Percentiles rank a stretch among this genome's conserved stretches.
phyloP scores from a whole-genome alignment of 2,113 vertebrate species.

The Pterocles burchelli region DNA sequence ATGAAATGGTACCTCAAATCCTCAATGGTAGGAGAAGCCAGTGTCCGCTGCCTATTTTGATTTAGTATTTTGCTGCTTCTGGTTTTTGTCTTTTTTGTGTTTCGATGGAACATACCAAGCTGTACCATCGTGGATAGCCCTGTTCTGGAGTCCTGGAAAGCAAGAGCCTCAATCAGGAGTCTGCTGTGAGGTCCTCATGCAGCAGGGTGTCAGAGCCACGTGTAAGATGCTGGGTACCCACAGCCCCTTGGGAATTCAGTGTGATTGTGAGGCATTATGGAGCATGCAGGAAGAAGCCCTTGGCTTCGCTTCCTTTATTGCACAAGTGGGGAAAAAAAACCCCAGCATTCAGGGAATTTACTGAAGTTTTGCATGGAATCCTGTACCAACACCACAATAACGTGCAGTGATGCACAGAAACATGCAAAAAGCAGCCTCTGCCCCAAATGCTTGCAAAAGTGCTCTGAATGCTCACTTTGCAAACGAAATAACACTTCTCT shows the following conservation, averaged over 20 bases:
- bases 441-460: not conserved
- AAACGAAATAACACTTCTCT: not conserved
- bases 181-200: not conserved
- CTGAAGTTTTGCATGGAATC: not conserved
- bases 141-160: not conserved
- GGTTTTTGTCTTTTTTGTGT: conserved; percentile 21
- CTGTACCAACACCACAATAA: not conserved
- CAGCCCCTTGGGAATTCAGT: not conserved
- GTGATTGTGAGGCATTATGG: not conserved
- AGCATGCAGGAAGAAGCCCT: not conserved
- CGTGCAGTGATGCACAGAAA: not conserved
- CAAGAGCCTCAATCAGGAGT: not conserved
- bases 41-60: not conserved
- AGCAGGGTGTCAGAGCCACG: not conserved
- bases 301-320: not conserved
- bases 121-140: not conserved
- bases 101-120: not conserved
- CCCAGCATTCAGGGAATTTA: not conserved
- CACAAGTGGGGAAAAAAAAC: not conserved
- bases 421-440: not conserved
- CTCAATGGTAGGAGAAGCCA: not conserved
- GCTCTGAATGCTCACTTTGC: not conserved
- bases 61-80: conserved; percentile 44
- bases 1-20: not conserved
- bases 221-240: not conserved